Percentiles rank a stretch among this genome's conserved stretches.
phyloP scores from a whole-genome alignment of 2,113 vertebrate species.

The Uropsilus gracilis region DNA sequence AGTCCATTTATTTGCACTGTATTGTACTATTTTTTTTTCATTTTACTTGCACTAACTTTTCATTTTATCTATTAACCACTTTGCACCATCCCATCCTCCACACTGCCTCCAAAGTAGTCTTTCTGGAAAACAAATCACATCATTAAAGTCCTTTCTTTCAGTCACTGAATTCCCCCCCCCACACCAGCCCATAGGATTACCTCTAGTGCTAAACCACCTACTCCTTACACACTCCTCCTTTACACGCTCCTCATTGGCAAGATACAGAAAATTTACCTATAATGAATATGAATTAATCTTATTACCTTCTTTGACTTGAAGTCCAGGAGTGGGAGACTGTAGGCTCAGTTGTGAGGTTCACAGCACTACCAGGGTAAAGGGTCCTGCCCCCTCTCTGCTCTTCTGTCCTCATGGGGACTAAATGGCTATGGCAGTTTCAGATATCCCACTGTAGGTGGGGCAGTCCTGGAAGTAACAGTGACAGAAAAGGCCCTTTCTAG shows the following conservation, averaged over 20 bases:
- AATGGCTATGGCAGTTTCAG: not conserved
- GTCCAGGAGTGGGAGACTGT: not conserved
- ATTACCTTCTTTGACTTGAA: not conserved
- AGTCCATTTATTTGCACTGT: not conserved
- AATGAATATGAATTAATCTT: not conserved
- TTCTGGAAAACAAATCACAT: not conserved
- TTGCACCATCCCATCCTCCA: not conserved
- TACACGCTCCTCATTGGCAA: not conserved
- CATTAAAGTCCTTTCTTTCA: not conserved
- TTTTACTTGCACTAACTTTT: not conserved
- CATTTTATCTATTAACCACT: not conserved
- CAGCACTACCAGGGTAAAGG: not conserved
- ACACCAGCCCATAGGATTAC: not conserved
- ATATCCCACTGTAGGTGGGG: too few relatives aligned
- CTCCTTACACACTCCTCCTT: not conserved
- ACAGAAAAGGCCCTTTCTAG: not conserved
- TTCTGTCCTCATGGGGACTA: not conserved
- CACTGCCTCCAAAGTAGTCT: not conserved
- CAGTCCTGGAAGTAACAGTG: not conserved
- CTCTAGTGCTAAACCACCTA: not conserved
- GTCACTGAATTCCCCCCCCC: not conserved
- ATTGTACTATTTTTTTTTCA: not conserved
- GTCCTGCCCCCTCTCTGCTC: not conserved
- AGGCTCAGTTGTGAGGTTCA: not conserved
- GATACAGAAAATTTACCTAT: not conserved